Base-by-base conservation (phyloP, 2,888 invertebrate genomes). In the Xestia sexstrigata region DNA sequence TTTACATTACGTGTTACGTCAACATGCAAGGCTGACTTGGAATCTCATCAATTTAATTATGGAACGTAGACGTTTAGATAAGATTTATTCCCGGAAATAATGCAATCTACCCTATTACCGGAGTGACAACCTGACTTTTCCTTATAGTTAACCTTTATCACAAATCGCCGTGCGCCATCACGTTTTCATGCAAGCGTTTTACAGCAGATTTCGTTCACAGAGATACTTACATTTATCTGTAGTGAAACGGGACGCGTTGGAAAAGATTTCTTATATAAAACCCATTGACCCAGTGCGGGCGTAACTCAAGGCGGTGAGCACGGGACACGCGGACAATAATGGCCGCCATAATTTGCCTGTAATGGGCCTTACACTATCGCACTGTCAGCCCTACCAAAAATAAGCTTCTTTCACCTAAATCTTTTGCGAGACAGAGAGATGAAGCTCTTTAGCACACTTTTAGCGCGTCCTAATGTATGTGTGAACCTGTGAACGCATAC, bases 311-410 rank as follows among this genome's bases (percentile, higher is more conserved):
- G 89, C 89, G 90, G 92, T 91, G 93, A 92, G 92, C 92, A 92
- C 93, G 93, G 94, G 96, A 95, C 95, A 94, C 92, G 91, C 94
- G 95, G 95, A 94, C 95, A 93, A 95, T 95, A 96, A 96, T 95
- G 95, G 95, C 93, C 77, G 92, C 93, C 93, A 96, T 96, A 96
- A 95, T 95, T 96, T 95, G 95, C 95, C 94, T 95, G 94, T 96
- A 96, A 95, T 96, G 96, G 95, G 95, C 94, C 94, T 93, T 95
- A 95, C 95, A 95, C 96, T 96, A 96, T 96, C 96, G 95, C 95
- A 92, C 94, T 96, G 96, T 96, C 96, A 95, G 95, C 93, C 91
- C 92, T 91, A 94, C 93, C 94, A 94, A 95, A 95, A 95, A 95
- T 96, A 96, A 95, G 94, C 94, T 95, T 92, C 93, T 91, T 93